These are phyloP conservation scores for Argyresthia goedartella DNA, from an alignment of 2,888 invertebrate species.

Conservation along the genomic window DNA sequence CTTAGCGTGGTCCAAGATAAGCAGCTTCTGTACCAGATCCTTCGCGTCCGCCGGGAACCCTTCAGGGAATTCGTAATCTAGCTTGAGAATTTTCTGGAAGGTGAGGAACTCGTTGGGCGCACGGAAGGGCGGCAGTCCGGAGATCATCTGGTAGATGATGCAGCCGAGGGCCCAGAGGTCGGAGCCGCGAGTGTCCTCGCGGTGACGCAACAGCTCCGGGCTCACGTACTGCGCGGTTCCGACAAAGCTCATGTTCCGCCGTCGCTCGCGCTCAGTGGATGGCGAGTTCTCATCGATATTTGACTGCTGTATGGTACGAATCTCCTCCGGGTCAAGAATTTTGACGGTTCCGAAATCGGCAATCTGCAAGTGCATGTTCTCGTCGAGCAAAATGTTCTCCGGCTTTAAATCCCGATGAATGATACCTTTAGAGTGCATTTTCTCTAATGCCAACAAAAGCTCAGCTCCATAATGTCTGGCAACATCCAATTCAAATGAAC, in stretches of 20 bases:
- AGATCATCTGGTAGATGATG: constrained; percentile 96
- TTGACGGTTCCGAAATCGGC: constrained; percentile 98
- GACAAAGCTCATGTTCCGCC: constrained; percentile 89
- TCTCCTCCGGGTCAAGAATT: constrained; percentile 71
- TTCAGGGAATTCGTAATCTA: constrained; percentile 93
- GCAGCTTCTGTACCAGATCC: constrained; percentile 87
- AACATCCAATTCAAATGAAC: constrained; percentile 89
- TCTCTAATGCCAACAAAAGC: constrained; percentile 90
- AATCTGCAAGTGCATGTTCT: constrained; percentile 95
- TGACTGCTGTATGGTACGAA: constrained; percentile 24
- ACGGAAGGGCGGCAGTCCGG: constrained; percentile 92
- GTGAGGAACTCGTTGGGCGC: constrained; percentile 95
- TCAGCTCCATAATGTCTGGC: constrained; percentile 96
- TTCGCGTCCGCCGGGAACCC: constrained; percentile 89
- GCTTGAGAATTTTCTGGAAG: constrained; percentile 93
- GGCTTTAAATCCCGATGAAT: constrained; percentile 98
- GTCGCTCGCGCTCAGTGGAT: constrained; percentile 45
- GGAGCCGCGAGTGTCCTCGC: constrained; percentile 80
- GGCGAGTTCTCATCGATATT: constrained; percentile 33
- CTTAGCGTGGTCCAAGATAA: constrained; percentile 84
- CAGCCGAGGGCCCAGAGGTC: constrained; percentile 99
- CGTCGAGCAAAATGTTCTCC: constrained; percentile 95
- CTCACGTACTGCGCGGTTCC: constrained; percentile 99
- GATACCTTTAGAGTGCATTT: constrained; percentile 88
- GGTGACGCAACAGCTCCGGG: constrained; percentile 92